Evolutionary conservation across 2,888 invertebrate species (phyloP).

Genomic region (Drosophila mulleri): DNA sequence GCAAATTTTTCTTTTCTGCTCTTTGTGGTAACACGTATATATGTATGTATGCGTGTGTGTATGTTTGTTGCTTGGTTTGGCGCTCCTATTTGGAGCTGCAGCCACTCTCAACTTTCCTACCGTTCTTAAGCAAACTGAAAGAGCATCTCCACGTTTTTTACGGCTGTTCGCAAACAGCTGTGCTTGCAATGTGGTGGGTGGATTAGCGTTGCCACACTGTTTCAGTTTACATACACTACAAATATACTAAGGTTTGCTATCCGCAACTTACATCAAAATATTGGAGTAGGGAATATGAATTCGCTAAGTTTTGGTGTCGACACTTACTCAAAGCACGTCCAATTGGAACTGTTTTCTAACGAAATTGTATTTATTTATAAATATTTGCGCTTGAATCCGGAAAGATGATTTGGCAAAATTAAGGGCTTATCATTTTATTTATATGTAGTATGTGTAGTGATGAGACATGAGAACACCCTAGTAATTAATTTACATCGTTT

Average conservation of each 20-base stretch:
- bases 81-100: slow-evolving; percentile 35
- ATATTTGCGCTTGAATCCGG: slow-evolving; percentile 33
- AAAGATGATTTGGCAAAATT: slow-evolving; percentile 39
- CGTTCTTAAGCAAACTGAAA: slow-evolving; percentile 23
- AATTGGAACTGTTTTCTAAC: slow-evolving; percentile 44
- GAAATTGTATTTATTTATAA: slow-evolving; percentile 68
- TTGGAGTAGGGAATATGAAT: slow-evolving; percentile 6
- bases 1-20: slow-evolving; percentile 16
- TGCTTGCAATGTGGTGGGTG: slow-evolving; percentile 22
- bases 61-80: slow-evolving; percentile 11
- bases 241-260: slow-evolving; percentile 10
- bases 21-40: background rate
- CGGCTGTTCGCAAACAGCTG: slow-evolving; percentile 55
- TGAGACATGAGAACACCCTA: slow-evolving; percentile 8
- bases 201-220: slow-evolving; percentile 48
- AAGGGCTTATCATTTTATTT: slow-evolving; percentile 31
- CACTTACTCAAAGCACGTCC: slow-evolving; percentile 24
- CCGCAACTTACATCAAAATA: slow-evolving; percentile 31
- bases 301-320: slow-evolving; percentile 18
- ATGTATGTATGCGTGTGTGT: slow-evolving; percentile 1
- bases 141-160: slow-evolving; percentile 59
- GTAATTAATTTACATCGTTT: background rate
- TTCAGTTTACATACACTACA: background rate
- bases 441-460: slow-evolving; percentile 2
- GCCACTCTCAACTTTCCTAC: slow-evolving; percentile 25